Evolutionary conservation across 2,113 vertebrate species (phyloP), one percentile per base, ranked within the genome.

Genomic region (Camarhynchus parvulus): DNA sequence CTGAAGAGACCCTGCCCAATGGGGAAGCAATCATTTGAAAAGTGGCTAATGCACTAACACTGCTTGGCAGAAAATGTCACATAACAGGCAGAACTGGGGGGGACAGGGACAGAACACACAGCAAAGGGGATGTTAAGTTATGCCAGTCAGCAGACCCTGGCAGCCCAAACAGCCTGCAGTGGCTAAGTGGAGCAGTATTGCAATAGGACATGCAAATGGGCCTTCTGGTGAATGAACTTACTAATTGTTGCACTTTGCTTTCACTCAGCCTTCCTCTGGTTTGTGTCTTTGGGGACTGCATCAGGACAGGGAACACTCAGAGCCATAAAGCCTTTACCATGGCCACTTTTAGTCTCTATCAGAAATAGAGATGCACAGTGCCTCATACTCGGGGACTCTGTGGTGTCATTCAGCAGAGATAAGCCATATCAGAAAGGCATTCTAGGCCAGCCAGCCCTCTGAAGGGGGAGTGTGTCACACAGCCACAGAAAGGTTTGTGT

Each of bases 391-490:
- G 61, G 73, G 68, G 74, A 31, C 35, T 63, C 16, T 2, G 70
- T 25, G 58, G 68, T 83, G 83, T 55, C 83, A 13, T 74, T 92
- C 75, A 68, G 70, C 47, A 64, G 13, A 81, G 81, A 77, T 68
- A 84, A 92, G 66, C 74, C 88, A 55, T 68, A 91, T 95, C 89
- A 94, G 90, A 87, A 91, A 92, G 88, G 33, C 81, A 53, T 86
- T 70, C 75, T 79, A 15, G 70, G 69, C 35, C 93, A 95, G 89
- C 77, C 20, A 61, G 83, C 64, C 68, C 86, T 94, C 74, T 94
- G 96, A 89, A 93, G 90, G 72, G 72, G 23, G 62, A 73, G 49
- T 35, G 68, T 28, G 83, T 31, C 47, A 18, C 0, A 7, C 46
- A 53, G 35, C 2, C 63, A 83, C 41, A 4, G 41, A 23, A 37